Evolutionary conservation across 2,797 vertebrate species (phyloP).

Genomic region (Brotula barbata): DNA sequence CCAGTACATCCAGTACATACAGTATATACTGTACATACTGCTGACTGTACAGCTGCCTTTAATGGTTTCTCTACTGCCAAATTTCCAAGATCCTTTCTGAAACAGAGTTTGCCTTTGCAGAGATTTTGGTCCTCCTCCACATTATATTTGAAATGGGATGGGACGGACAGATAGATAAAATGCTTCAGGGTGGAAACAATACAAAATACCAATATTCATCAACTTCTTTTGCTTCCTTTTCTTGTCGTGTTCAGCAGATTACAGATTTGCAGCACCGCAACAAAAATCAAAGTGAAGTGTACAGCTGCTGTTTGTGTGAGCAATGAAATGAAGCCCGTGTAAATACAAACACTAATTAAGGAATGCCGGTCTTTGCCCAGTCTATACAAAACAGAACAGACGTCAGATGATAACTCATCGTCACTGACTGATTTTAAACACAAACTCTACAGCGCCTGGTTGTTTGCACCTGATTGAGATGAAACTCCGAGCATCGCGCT

Average conservation of each 20-base stretch:
- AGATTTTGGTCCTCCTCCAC: constrained; percentile 36
- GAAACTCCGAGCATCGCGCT: constrained; percentile 13
- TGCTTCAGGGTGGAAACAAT: too few relatives aligned
- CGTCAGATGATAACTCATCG: constrained; percentile 14
- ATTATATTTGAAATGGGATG: constrained; percentile 13
- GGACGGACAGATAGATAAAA: too few relatives aligned
- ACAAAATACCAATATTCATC: too few relatives aligned
- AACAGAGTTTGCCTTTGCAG: background rate
- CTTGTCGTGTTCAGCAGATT: too few relatives aligned
- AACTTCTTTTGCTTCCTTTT: too few relatives aligned
- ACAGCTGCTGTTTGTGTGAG: too few relatives aligned
- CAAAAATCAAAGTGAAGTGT: too few relatives aligned
- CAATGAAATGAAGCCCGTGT: too few relatives aligned
- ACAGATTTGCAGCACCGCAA: too few relatives aligned
- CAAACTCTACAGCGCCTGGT: constrained; percentile 23
- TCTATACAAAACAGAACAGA: background rate
- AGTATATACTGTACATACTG: too few relatives aligned
- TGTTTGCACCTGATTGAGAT: background rate
- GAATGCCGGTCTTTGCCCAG: background rate
- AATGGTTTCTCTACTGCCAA: constrained; percentile 6
- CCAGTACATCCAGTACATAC: too few relatives aligned
- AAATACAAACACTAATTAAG: too few relatives aligned
- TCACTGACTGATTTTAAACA: constrained; percentile 2
- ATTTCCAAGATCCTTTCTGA: constrained; percentile 14
- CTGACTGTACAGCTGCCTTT: constrained; percentile 3